A percentile compares a stretch with the other conserved stretches of the same genome.
Conservation (phyloP, 2,797 vertebrate genomes). For the Peromyscus aztecus region DNA sequence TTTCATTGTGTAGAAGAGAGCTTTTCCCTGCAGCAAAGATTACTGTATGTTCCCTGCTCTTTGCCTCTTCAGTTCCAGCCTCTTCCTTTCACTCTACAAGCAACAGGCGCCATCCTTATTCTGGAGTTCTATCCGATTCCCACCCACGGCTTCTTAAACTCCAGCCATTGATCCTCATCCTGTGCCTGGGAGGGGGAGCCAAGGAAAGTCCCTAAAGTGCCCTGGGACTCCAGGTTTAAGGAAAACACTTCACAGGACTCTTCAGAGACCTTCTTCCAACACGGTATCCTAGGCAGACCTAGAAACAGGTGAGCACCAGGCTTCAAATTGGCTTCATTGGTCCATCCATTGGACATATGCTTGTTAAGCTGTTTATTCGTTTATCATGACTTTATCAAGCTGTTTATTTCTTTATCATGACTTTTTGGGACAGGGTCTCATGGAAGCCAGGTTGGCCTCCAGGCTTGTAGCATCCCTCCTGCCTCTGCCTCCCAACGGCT, state of each 20-base stretch:
- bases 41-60: conserved; percentile 26
- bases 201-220: neutral
- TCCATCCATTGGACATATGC: neutral
- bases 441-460: neutral
- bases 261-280: neutral
- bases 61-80: neutral
- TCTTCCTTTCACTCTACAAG: neutral
- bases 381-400: neutral
- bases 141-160: neutral
- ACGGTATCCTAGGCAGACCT: neutral
- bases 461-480: neutral
- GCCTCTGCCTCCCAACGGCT: neutral
- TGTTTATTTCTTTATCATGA: neutral
- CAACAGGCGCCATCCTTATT: neutral
- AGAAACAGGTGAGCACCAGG: neutral
- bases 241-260: neutral
- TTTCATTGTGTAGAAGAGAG: conserved; percentile 81
- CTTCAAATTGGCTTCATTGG: neutral
- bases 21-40: conserved; percentile 66
- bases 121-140: neutral
- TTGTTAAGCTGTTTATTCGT: neutral
- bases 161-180: neutral
- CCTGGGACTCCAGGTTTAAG: neutral
- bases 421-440: neutral
- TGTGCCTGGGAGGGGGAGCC: neutral